Percentiles rank a stretch among this genome's conserved stretches.
Evolutionary conservation across 2,888 invertebrate genomes (phyloP).

Genomic region (Galerucella pusilla): DNA sequence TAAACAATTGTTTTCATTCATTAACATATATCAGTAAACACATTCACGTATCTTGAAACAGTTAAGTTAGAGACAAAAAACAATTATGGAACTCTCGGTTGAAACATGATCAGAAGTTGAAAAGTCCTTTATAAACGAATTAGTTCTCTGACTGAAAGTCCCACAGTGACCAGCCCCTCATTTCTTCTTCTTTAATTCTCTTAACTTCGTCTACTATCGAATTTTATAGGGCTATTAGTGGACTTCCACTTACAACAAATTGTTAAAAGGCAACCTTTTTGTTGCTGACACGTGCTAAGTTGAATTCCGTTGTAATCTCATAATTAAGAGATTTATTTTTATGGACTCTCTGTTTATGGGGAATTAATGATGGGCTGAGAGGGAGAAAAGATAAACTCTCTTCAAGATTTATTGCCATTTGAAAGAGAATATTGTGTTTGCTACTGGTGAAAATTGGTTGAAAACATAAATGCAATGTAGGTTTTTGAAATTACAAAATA

Average conservation of each 20-base stretch:
- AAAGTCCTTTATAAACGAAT: slow-evolving; percentile 28
- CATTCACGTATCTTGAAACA: slow-evolving; percentile 3
- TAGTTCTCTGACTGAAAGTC: slow-evolving; percentile 20
- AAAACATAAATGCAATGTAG: no score
- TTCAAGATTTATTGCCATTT: no score
- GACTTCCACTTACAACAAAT: slow-evolving; percentile 41
- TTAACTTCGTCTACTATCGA: slow-evolving; percentile 35
- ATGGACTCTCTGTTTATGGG: not conserved
- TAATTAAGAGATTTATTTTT: slow-evolving; percentile 27
- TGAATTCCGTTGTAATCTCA: slow-evolving; percentile 23
- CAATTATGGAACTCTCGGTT: slow-evolving; percentile 22
- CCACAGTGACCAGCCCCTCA: slow-evolving; percentile 29
- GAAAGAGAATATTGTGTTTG: no score
- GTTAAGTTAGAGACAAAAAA: slow-evolving; percentile 7
- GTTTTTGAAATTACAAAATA: not conserved
- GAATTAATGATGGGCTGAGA: not conserved
- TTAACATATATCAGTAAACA: not conserved
- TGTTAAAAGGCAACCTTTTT: slow-evolving; percentile 38
- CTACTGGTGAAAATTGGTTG: no score
- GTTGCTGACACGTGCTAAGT: slow-evolving; percentile 37
- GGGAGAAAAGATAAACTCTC: no score
- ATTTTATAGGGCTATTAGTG: slow-evolving; percentile 39
- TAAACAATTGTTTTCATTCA: no score
- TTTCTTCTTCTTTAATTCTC: slow-evolving; percentile 39
- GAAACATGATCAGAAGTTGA: slow-evolving; percentile 30